These are phyloP conservation scores for Syngnathoides biaculeatus DNA, from an alignment of 2,113 vertebrate genomes.

Conservation along the genomic window DNA sequence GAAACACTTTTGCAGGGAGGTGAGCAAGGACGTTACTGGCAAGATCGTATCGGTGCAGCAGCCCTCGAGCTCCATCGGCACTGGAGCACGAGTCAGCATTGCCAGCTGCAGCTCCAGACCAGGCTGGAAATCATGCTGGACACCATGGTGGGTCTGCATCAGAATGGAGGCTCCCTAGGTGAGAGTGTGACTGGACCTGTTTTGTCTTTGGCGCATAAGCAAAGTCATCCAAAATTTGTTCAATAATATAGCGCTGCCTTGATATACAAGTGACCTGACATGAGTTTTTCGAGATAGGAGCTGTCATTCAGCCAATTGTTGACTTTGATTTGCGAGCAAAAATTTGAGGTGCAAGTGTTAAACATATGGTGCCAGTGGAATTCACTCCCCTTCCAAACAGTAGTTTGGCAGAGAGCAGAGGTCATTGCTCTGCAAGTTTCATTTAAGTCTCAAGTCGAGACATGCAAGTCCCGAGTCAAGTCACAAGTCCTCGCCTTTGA, in stretches of 20 bases:
- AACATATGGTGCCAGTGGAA: no score
- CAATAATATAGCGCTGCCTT: not conserved
- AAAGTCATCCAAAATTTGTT: not conserved
- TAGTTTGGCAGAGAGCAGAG: no score
- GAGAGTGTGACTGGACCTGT: conserved; percentile 7
- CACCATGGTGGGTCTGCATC: conserved; percentile 56
- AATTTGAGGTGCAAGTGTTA: no score
- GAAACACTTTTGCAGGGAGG: conserved; percentile 29
- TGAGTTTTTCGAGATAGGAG: no score
- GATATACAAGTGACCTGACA: no score
- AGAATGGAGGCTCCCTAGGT: conserved; percentile 75
- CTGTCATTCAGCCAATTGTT: no score
- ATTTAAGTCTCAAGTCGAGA: no score
- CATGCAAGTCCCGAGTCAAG: no score
- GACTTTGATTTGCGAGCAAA: no score
- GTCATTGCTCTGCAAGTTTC: no score
- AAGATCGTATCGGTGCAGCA: conserved; percentile 57
- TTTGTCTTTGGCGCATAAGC: not conserved
- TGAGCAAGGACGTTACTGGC: conserved; percentile 33
- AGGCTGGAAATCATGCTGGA: conserved; percentile 70
- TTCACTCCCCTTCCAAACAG: no score
- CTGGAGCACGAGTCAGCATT: conserved; percentile 65
- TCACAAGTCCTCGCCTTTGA: no score
- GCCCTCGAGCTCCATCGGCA: conserved; percentile 66
- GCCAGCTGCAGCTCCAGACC: conserved; percentile 68